A percentile compares a stretch with the other conserved stretches of the same genome.
phyloP scores from a whole-genome alignment of 2,113 vertebrate species.

The Piaya cayana region DNA sequence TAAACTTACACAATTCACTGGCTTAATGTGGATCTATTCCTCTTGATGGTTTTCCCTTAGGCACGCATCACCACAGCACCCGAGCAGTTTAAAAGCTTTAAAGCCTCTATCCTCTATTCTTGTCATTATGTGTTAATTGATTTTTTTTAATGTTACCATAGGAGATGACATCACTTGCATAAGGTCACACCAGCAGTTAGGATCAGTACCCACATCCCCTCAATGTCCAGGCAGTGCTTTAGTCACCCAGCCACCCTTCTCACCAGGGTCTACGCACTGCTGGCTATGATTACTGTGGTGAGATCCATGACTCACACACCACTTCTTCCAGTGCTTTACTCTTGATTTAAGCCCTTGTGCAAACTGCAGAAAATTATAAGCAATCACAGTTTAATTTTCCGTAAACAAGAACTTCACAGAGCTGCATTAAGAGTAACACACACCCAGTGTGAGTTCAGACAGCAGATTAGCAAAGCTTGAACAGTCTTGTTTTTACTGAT shows the following conservation, averaged over 20 bases:
- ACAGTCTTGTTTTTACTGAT: background rate
- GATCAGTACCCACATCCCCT: background rate
- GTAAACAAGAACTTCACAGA: background rate
- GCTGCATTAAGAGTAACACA: fast-evolving
- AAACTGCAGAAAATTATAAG: background rate
- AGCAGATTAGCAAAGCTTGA: background rate
- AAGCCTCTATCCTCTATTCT: background rate
- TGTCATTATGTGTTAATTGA: background rate
- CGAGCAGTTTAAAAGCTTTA: background rate
- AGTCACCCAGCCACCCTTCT: background rate
- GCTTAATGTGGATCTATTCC: background rate
- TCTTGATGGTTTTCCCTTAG: background rate
- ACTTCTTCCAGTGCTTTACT: background rate
- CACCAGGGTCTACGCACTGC: background rate
- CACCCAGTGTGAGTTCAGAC: background rate
- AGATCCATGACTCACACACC: background rate
- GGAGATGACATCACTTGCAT: background rate
- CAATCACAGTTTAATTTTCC: background rate
- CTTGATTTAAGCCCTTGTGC: background rate
- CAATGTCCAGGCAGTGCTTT: background rate
- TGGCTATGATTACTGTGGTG: background rate
- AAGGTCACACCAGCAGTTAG: background rate
- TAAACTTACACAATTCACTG: background rate
- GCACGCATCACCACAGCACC: background rate
- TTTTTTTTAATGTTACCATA: background rate